A percentile compares a stretch with the other conserved stretches of the same genome.
These are phyloP conservation scores for Ceyx cyanopectus DNA, from an alignment of 2,113 vertebrate species.

Conservation along the genomic window DNA sequence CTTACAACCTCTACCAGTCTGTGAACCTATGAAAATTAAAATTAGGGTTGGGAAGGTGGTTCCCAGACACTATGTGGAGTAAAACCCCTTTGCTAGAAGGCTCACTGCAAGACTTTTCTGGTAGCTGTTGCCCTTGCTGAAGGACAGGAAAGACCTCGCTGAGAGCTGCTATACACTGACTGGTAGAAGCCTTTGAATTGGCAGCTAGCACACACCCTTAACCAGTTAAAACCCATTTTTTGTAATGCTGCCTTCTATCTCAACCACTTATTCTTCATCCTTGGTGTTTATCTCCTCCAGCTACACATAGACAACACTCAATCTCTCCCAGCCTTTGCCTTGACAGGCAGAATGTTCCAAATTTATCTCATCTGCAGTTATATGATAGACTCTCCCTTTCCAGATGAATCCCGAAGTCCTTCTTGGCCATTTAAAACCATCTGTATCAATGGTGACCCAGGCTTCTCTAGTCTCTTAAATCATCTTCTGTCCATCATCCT, in stretches of 20 bases:
- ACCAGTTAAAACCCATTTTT: not conserved
- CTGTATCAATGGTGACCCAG: not conserved
- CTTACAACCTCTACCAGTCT: too few relatives aligned
- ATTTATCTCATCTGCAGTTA: not conserved
- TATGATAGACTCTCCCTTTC: not conserved
- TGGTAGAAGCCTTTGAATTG: not conserved
- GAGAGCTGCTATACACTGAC: not conserved
- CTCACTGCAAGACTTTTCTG: not conserved
- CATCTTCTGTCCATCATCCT: not conserved
- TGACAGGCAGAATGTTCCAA: not conserved
- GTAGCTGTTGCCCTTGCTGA: not conserved
- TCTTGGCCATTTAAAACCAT: not conserved
- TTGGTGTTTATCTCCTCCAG: not conserved
- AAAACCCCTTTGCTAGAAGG: not conserved
- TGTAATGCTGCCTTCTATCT: not conserved
- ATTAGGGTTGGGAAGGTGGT: not conserved
- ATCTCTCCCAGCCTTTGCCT: not conserved
- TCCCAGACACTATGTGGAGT: accelerated
- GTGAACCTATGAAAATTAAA: not conserved
- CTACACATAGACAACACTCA: not conserved
- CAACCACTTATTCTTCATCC: not conserved
- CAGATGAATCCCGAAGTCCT: not conserved
- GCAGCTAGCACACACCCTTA: not conserved
- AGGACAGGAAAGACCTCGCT: not conserved
- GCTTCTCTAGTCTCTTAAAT: not conserved